Conservation (phyloP, 1,140 invertebrate species). For the Musca domestica region DNA sequence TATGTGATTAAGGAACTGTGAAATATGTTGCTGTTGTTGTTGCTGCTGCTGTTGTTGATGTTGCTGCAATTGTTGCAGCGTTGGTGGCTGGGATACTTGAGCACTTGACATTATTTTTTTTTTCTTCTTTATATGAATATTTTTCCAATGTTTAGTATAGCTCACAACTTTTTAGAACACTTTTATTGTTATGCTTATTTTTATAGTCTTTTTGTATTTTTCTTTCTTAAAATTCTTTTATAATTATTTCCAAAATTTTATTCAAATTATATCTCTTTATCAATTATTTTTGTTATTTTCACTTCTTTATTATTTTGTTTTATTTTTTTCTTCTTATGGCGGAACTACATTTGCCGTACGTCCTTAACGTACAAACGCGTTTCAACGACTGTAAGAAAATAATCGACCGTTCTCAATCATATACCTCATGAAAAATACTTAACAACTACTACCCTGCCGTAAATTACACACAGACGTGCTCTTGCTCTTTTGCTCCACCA, state of each 20-base stretch:
- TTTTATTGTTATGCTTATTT: slow-evolving; percentile 14
- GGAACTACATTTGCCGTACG: background rate
- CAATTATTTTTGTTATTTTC: background rate
- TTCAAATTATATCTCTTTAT: background rate
- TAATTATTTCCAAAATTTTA: background rate
- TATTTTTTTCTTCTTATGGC: slow-evolving; percentile 7
- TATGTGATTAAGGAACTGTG: slow-evolving; percentile 47
- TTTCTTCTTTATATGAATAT: slow-evolving; percentile 24
- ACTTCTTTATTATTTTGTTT: slow-evolving; percentile 12
- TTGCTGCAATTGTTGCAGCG: slow-evolving; percentile 34
- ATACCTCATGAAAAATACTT: slow-evolving; percentile 12
- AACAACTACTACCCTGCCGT: background rate
- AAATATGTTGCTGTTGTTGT: slow-evolving; percentile 33
- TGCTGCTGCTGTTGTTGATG: slow-evolving; percentile 25
- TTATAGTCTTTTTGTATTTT: background rate
- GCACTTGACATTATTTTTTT: slow-evolving; percentile 48
- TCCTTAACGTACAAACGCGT: slow-evolving; percentile 20
- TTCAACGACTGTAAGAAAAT: slow-evolving; percentile 27
- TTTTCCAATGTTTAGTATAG: too few relatives aligned
- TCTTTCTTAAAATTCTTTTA: background rate
- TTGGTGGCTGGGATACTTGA: slow-evolving; percentile 50
- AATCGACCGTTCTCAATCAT: background rate
- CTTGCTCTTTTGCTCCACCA: background rate
- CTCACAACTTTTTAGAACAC: too few relatives aligned
- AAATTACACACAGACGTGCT: background rate